phyloP scores from a whole-genome alignment of 2,888 invertebrate genomes.

The Polydrusus tereticollis region DNA sequence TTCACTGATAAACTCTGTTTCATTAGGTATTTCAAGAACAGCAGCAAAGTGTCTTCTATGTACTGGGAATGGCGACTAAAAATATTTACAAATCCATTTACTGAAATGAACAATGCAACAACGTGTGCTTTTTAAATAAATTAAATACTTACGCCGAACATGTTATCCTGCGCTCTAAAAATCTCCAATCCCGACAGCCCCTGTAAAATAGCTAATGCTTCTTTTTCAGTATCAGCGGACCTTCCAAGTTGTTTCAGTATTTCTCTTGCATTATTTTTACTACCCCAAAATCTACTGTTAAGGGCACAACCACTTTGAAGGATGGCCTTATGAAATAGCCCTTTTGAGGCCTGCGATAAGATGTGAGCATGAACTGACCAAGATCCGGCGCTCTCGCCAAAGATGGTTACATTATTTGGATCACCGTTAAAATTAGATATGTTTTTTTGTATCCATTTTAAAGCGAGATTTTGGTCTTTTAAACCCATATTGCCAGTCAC shows the following conservation, averaged over 20 bases:
- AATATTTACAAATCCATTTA: too few relatives aligned
- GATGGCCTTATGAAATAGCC: constrained; percentile 57
- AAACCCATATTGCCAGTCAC: constrained; percentile 70
- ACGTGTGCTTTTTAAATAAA: too few relatives aligned
- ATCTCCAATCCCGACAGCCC: constrained; percentile 47
- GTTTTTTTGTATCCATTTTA: constrained; percentile 69
- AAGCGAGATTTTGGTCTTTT: constrained; percentile 69
- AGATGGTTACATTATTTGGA: constrained; percentile 67
- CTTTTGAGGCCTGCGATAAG: constrained; percentile 41
- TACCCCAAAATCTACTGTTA: constrained; percentile 49
- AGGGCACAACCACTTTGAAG: constrained; percentile 56
- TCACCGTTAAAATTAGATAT: constrained; percentile 68
- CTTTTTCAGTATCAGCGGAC: constrained; percentile 51
- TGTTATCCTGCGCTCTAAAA: constrained; percentile 43
- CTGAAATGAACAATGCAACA: too few relatives aligned
- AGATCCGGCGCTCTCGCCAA: constrained; percentile 50
- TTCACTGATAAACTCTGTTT: constrained; percentile 57
- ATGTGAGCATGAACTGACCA: constrained; percentile 42
- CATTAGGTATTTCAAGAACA: constrained; percentile 52
- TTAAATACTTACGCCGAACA: constrained; percentile 51
- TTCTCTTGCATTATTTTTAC: constrained; percentile 11
- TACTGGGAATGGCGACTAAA: constrained; percentile 26
- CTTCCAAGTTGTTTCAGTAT: constrained; percentile 50
- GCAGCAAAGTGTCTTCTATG: constrained; percentile 50
- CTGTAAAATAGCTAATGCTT: constrained; percentile 51